Percentiles rank a stretch among this genome's conserved stretches.
phyloP scores from a whole-genome alignment of 2,888 invertebrate species.

The Auanema sp. region DNA sequence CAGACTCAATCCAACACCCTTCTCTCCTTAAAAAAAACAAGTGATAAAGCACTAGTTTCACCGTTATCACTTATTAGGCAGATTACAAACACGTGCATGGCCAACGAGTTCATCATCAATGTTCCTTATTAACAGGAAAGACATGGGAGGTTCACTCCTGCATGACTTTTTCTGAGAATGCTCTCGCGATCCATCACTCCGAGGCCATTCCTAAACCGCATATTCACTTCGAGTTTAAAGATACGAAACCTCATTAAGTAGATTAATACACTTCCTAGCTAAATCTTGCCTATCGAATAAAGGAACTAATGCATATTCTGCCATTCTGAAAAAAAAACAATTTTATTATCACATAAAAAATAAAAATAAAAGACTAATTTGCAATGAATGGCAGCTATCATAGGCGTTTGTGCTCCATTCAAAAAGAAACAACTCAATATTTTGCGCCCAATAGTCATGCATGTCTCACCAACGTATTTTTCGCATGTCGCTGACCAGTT shows the following conservation, averaged over 20 bases:
- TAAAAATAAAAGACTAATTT: too few relatives aligned
- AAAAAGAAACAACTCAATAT: too few relatives aligned
- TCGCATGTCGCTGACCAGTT: too few relatives aligned
- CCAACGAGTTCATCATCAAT: slow-evolving; percentile 35
- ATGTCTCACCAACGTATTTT: too few relatives aligned
- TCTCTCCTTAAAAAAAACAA: slow-evolving; percentile 23
- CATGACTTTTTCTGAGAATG: slow-evolving; percentile 42
- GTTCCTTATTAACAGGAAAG: slow-evolving; percentile 39
- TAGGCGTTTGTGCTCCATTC: too few relatives aligned
- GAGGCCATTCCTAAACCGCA: slow-evolving; percentile 43
- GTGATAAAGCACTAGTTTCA: neutral
- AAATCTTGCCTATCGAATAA: slow-evolving; percentile 34
- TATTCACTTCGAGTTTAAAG: neutral
- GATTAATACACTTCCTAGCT: slow-evolving; percentile 33
- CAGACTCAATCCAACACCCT: slow-evolving; percentile 53
- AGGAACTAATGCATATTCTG: slow-evolving; percentile 26
- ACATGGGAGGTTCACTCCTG: slow-evolving; percentile 46
- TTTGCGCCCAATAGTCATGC: too few relatives aligned
- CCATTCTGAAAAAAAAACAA: too few relatives aligned
- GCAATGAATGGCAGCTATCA: too few relatives aligned
- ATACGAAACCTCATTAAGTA: slow-evolving; percentile 45
- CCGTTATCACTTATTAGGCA: slow-evolving; percentile 38
- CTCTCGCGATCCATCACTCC: slow-evolving; percentile 40
- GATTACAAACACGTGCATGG: slow-evolving; percentile 42
- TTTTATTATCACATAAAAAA: too few relatives aligned